A percentile compares a stretch with the other conserved stretches of the same genome.
Evolutionary conservation across 1,140 invertebrate genomes (phyloP).

Genomic region (Hestina assimilis): DNA sequence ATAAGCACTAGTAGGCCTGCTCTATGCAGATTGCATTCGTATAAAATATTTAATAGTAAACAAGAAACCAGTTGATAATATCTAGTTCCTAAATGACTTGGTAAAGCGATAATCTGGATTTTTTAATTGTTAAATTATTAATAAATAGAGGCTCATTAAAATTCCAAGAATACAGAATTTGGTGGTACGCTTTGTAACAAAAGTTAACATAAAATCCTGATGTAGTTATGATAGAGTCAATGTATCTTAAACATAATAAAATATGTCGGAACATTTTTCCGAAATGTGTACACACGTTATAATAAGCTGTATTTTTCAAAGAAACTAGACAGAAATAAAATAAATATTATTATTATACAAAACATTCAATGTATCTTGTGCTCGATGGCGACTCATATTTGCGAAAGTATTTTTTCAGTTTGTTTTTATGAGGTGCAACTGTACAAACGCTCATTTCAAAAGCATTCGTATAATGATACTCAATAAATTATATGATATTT

Average conservation of each 20-base stretch:
- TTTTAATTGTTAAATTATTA: too few relatives aligned
- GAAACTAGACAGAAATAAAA: slow-evolving; percentile 20
- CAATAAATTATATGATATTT: slow-evolving; percentile 75
- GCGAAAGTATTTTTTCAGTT: slow-evolving; percentile 59
- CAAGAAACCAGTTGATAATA: too few relatives aligned
- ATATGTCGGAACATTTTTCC: neutral
- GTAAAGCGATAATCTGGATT: too few relatives aligned
- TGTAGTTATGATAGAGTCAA: neutral
- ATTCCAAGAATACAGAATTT: too few relatives aligned
- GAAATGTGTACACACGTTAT: slow-evolving; percentile 1
- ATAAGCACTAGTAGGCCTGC: too few relatives aligned
- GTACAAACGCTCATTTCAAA: slow-evolving; percentile 53
- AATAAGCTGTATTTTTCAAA: slow-evolving; percentile 9
- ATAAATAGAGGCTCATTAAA: too few relatives aligned
- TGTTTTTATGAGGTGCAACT: slow-evolving; percentile 75
- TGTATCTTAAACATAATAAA: neutral
- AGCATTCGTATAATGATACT: slow-evolving; percentile 66
- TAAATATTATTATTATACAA: slow-evolving; percentile 16
- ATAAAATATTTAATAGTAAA: too few relatives aligned
- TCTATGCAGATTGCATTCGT: too few relatives aligned
- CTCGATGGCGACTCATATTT: slow-evolving; percentile 43
- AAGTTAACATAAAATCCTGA: too few relatives aligned
- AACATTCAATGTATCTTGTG: slow-evolving; percentile 43
- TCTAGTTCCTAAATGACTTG: too few relatives aligned
- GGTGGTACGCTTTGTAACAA: too few relatives aligned